A percentile compares a stretch with the other conserved stretches of the same genome.
Conservation (phyloP, 2,113 vertebrate species). For the Microtus pennsylvanicus region DNA sequence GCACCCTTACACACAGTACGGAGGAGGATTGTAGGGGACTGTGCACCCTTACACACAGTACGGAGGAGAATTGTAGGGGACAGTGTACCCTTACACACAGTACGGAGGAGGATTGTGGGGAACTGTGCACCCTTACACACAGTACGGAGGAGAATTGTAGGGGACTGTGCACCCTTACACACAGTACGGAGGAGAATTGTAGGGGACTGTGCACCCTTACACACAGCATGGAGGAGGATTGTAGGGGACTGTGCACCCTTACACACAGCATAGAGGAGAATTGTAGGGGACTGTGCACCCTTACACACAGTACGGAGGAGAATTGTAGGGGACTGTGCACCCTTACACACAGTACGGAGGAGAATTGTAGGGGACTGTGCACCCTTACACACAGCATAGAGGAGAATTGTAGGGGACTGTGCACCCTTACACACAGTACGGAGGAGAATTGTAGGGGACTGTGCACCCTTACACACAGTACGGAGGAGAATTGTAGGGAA, state of each 20-base stretch:
- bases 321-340: background rate
- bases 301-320: constrained; percentile 21
- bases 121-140: background rate
- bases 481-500: too few species aligned
- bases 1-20: background rate
- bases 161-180: too few species aligned
- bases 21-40: constrained; percentile 25
- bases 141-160: constrained; percentile 20
- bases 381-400: background rate
- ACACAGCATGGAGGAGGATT: too few species aligned
- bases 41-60: constrained; percentile 55
- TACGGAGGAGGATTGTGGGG: too few species aligned
- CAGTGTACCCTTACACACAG: background rate
- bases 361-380: too few species aligned
- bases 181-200: constrained; percentile 15
- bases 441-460: background rate
- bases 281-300: too few species aligned
- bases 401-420: constrained; percentile 37
- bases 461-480: background rate
- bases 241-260: too few species aligned
- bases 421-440: constrained; percentile 46
- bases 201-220: background rate
- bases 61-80: background rate
- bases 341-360: too few species aligned
- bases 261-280: background rate